These are phyloP conservation scores for Pseudomyrmex flavicornis DNA, from an alignment of 1,140 invertebrate genomes.

Conservation along the genomic window DNA sequence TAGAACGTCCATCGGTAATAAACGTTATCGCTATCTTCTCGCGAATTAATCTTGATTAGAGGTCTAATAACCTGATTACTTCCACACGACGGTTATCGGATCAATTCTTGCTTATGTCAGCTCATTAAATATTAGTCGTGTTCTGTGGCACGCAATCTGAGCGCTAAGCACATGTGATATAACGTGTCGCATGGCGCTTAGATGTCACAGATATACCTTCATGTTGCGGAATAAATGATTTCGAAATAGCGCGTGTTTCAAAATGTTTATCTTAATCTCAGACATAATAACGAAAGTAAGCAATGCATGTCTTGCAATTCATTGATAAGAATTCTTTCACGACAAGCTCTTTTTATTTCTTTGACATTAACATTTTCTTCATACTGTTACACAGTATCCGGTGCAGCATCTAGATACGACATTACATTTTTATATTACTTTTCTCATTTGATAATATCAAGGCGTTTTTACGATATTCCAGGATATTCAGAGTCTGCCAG, in stretches of 20 bases:
- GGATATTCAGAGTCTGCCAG: conserved; percentile 1
- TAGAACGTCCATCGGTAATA: not conserved
- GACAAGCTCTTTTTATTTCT: too few species aligned
- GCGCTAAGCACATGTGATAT: conserved; percentile 33
- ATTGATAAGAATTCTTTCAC: too few species aligned
- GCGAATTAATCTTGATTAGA: conserved; percentile 30
- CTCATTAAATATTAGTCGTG: conserved; percentile 27
- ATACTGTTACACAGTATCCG: not conserved
- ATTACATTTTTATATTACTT: not conserved
- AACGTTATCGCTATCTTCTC: not conserved
- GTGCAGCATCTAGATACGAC: not conserved
- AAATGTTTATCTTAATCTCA: not conserved
- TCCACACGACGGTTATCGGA: not conserved
- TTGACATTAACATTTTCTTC: too few species aligned
- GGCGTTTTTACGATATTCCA: not conserved
- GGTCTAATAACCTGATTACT: not conserved
- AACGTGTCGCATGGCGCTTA: not conserved
- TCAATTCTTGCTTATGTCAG: conserved; percentile 38
- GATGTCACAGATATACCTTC: not conserved
- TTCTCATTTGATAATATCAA: conserved; percentile 16
- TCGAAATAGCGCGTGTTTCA: not conserved
- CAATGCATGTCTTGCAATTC: not conserved
- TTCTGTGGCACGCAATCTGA: conserved; percentile 16
- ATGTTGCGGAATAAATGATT: not conserved
- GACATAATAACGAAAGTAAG: not conserved